These are phyloP conservation scores for Cygnus atratus DNA, from an alignment of 2,113 vertebrate species.

Conservation along the genomic window DNA sequence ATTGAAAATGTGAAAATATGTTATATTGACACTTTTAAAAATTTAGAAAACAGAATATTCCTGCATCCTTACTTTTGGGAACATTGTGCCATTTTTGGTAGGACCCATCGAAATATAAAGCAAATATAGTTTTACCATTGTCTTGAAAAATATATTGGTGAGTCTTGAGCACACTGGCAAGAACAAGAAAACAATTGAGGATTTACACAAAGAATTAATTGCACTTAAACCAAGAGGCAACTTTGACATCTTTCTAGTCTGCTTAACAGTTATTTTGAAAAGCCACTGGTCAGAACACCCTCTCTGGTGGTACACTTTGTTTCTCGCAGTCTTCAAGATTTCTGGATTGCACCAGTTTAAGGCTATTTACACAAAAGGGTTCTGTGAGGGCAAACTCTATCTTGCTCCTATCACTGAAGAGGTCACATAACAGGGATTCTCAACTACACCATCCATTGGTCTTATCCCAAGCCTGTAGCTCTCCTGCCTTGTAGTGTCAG, in stretches of 20 bases:
- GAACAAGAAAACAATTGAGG: background rate
- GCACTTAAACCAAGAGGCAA: background rate
- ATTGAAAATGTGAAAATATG: background rate
- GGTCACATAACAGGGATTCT: background rate
- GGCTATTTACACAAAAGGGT: conserved; percentile 12
- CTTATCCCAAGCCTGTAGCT: background rate
- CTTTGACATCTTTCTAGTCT: background rate
- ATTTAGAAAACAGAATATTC: background rate
- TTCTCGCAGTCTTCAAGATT: background rate
- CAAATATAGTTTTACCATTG: background rate
- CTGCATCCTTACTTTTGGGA: background rate
- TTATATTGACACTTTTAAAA: background rate
- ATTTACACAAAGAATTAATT: background rate
- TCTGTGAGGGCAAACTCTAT: background rate
- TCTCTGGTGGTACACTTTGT: background rate
- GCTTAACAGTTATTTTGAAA: background rate
- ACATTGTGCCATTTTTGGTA: background rate
- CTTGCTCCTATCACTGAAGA: background rate
- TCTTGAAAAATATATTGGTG: background rate
- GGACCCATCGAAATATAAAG: background rate
- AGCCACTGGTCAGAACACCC: background rate
- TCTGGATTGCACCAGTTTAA: conserved; percentile 18
- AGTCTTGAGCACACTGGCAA: background rate
- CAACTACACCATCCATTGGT: background rate
- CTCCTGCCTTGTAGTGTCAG: background rate